A percentile compares a stretch with the other conserved stretches of the same genome.
Conservation (phyloP, 2,888 invertebrate species). For the Marronus borbonicus region DNA sequence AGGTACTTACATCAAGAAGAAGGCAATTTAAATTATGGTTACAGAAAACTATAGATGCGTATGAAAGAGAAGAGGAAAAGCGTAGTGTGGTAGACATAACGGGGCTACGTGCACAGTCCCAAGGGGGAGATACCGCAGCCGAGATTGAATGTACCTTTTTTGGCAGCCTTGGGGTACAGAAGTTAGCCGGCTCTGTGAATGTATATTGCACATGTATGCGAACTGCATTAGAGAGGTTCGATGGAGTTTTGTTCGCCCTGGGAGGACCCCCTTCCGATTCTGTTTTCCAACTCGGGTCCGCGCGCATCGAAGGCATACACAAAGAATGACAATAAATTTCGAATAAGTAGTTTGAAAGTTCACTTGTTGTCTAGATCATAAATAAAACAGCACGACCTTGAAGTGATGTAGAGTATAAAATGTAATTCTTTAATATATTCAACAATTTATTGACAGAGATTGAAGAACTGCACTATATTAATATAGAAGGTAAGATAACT, state of each 20-base stretch:
- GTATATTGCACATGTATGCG: constrained; percentile 49
- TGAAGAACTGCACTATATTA: too few relatives aligned
- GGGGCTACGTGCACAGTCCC: neutral
- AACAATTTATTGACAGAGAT: too few relatives aligned
- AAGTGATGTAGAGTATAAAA: too few relatives aligned
- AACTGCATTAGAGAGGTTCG: constrained; percentile 51
- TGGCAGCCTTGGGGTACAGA: constrained; percentile 25
- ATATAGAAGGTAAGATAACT: too few relatives aligned
- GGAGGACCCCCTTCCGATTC: constrained; percentile 43
- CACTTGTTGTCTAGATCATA: constrained; percentile 1
- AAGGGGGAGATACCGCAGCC: neutral
- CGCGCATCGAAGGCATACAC: neutral
- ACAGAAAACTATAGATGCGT: neutral
- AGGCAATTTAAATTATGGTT: constrained; percentile 21
- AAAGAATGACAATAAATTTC: neutral
- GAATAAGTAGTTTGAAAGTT: constrained; percentile 1
- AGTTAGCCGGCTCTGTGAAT: constrained; percentile 40
- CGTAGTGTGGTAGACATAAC: neutral
- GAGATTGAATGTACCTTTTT: constrained; percentile 6
- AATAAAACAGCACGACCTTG: neutral
- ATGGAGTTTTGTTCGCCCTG: constrained; percentile 39
- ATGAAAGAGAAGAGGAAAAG: neutral
- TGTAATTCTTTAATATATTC: too few relatives aligned
- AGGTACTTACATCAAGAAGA: neutral
- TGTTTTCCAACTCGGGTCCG: constrained; percentile 37